phyloP scores from a whole-genome alignment of 2,797 vertebrate species.

The Pantherophis vulpinus region DNA sequence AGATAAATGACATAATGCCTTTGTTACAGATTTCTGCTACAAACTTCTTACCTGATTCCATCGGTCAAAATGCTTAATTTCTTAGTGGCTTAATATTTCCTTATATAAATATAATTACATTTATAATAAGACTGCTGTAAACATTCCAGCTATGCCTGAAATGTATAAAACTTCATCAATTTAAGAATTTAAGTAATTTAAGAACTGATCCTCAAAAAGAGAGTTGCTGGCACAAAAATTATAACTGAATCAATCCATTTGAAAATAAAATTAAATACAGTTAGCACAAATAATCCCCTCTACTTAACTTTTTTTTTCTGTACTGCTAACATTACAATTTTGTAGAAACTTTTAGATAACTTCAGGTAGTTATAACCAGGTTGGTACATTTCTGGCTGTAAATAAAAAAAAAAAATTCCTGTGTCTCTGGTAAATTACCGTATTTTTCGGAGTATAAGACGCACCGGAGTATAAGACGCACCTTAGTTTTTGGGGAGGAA shows the following conservation, averaged over 20 bases:
- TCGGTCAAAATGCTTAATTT: neutral
- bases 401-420: neutral
- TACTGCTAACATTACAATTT: neutral
- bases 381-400: neutral
- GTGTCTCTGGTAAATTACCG: neutral
- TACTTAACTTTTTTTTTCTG: neutral
- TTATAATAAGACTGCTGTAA: neutral
- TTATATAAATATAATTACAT: neutral
- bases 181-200: neutral
- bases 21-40: neutral
- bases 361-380: neutral
- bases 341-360: neutral
- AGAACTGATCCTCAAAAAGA: neutral
- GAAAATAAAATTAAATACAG: neutral
- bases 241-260: neutral
- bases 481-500: too few relatives aligned
- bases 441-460: too few relatives aligned
- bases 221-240: neutral
- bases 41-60: neutral
- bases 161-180: neutral
- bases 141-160: neutral
- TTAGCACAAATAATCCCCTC: neutral
- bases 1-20: neutral
- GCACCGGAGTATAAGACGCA: too few relatives aligned
- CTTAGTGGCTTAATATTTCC: neutral